Evolutionary conservation across 2,113 vertebrate genomes (phyloP), one percentile per base, ranked within the genome.

Genomic region (Pycnonotus jocosus): DNA sequence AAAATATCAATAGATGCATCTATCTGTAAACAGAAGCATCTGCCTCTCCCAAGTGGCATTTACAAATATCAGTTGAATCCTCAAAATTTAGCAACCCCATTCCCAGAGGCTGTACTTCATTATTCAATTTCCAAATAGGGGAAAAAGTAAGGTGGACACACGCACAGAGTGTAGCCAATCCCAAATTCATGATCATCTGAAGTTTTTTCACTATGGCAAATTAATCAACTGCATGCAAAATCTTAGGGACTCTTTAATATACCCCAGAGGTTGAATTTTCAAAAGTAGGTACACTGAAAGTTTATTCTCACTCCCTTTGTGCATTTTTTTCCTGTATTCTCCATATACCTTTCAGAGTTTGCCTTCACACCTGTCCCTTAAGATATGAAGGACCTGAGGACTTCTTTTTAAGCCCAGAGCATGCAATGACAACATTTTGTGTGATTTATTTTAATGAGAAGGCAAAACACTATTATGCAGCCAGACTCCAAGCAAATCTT

Each of bases 401-500:
- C 11, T 66, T 66, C 4, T 84, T 60, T 80, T 88, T 60, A 73
- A 95, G 50, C 60, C 47, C 1, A 1, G 37, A 81, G 54, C 56
- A 60, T 25, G 45, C 15, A 58, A 51, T 78, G 80, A 73, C 38
- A 92, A 81, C 76, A 48, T 18, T 65, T 82, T 40, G 15, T 93
- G 71, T 88, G 47, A 78, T 93, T 94, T 90, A 82, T 93, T 95
- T 93, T 96, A 92, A 93, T 82, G 69, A 86, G 76, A 86, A 77
- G 48, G 90, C 42, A 66, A 90, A 86, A 28, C 16, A 74, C 15
- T 66, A 8, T 86, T 77, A 56, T n/a, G 38, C 74, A 86, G 47
- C 20, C 68, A 64, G 51, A 69, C 57, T 93, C 50, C 35, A 80
- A 78, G 84, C 10, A 61, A 90, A 86, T 86, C 24, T 44, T 66